These are phyloP conservation scores for Thera britannica DNA, from an alignment of 2,888 invertebrate species.

Conservation along the genomic window DNA sequence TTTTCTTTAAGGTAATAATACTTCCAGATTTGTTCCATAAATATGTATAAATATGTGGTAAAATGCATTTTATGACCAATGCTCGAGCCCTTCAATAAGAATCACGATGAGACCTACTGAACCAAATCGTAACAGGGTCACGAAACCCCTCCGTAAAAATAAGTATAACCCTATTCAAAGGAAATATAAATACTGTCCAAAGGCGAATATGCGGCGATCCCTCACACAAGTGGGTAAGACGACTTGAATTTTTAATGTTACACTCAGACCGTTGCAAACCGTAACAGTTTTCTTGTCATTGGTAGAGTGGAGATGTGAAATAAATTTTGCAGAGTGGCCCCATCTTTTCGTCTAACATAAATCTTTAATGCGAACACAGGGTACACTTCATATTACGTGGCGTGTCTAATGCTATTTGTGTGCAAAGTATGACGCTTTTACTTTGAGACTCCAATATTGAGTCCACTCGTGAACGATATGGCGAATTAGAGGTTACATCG, in stretches of 20 bases:
- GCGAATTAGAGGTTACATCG: constrained; percentile 32
- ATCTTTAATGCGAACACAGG: constrained; percentile 80
- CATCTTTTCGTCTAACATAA: constrained; percentile 84
- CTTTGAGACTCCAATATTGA: constrained; percentile 50
- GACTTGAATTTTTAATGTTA: constrained; percentile 84
- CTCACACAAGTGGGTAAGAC: constrained; percentile 85
- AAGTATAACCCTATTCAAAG: constrained; percentile 73
- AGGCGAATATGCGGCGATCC: constrained; percentile 82
- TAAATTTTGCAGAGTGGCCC: constrained; percentile 85
- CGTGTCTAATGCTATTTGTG: constrained; percentile 77
- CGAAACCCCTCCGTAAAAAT: constrained; percentile 62
- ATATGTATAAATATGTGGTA: too few species aligned
- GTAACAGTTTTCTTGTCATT: constrained; percentile 86
- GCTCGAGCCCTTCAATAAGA: constrained; percentile 26
- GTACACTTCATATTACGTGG: constrained; percentile 81
- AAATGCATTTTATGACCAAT: background rate
- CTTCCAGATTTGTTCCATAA: too few species aligned
- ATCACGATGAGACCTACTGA: constrained; percentile 33
- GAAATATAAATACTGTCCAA: constrained; percentile 84
- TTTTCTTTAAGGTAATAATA: too few species aligned
- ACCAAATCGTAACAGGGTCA: constrained; percentile 48
- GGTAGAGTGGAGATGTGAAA: constrained; percentile 83
- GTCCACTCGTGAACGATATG: constrained; percentile 43
- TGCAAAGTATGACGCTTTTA: constrained; percentile 67
- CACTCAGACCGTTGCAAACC: constrained; percentile 85